A percentile compares a stretch with the other conserved stretches of the same genome.
Conservation (phyloP, 2,888 invertebrate species). For the Dysmachus trigonus region DNA sequence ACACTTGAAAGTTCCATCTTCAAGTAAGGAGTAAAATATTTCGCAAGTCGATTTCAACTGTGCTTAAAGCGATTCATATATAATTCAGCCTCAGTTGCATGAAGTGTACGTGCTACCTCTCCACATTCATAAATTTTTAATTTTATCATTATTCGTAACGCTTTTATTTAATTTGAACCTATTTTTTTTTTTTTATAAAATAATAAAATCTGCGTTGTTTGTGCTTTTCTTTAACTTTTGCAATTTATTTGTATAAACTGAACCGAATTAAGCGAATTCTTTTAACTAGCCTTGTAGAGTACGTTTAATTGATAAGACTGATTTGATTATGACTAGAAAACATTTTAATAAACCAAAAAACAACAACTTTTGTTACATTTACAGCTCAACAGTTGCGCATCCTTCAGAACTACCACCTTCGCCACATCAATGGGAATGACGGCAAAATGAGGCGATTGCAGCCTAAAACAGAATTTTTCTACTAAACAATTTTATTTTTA, state of each 20-base stretch:
- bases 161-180: background rate
- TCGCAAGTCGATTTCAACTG: background rate
- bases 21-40: background rate
- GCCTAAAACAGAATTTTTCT: slow-evolving; percentile 61
- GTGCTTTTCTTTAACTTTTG: slow-evolving; percentile 46
- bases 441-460: slow-evolving; percentile 67
- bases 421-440: slow-evolving; percentile 98
- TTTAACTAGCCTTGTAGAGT: background rate
- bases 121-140: background rate
- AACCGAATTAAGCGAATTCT: background rate
- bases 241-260: background rate
- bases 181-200: background rate
- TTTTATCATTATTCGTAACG: background rate
- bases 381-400: slow-evolving; percentile 96
- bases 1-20: background rate
- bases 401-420: slow-evolving; percentile 98
- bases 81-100: slow-evolving; percentile 1
- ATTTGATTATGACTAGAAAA: background rate
- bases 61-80: background rate
- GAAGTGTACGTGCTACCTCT: background rate
- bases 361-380: slow-evolving; percentile 60
- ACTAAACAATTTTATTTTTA: slow-evolving; percentile 52
- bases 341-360: background rate
- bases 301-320: background rate
- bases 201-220: slow-evolving; percentile 12